Conservation (phyloP, 2,113 vertebrate genomes). For the Corythaeola cristata region DNA sequence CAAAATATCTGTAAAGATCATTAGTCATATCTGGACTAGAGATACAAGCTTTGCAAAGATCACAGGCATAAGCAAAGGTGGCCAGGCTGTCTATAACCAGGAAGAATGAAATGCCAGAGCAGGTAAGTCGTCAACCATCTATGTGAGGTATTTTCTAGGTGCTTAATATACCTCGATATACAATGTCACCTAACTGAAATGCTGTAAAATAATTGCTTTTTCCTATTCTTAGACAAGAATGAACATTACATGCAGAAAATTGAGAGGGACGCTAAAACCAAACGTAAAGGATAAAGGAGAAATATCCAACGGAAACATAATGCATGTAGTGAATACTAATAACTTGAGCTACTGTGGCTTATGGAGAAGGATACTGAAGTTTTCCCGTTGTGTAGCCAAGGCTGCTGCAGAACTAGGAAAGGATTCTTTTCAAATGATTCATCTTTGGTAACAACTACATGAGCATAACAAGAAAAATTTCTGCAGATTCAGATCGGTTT, state of each 20-base stretch:
- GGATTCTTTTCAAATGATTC: not conserved
- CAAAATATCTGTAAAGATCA: not conserved
- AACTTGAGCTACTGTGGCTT: not conserved
- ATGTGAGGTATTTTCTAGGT: not conserved
- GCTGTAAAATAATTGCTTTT: slow-evolving; percentile 31
- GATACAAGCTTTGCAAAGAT: not conserved
- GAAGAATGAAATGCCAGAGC: not conserved
- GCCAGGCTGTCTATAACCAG: not conserved
- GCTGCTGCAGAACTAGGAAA: not conserved
- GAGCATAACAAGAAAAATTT: not conserved
- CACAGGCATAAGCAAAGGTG: not conserved
- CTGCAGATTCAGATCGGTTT: not conserved
- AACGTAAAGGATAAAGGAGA: not conserved
- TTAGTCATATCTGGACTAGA: not conserved
- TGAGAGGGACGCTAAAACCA: not conserved
- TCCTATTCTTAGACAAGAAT: slow-evolving; percentile 36
- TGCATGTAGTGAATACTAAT: not conserved
- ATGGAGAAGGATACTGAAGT: not conserved
- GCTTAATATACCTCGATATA: not conserved
- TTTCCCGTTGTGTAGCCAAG: not conserved
- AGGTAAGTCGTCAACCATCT: not conserved
- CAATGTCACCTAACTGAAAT: slow-evolving; percentile 11
- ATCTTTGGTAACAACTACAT: not conserved
- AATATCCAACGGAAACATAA: not conserved
- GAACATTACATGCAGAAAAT: not conserved